These are phyloP conservation scores for Myotis davidii DNA, from an alignment of 2,113 vertebrate species.

Conservation along the genomic window DNA sequence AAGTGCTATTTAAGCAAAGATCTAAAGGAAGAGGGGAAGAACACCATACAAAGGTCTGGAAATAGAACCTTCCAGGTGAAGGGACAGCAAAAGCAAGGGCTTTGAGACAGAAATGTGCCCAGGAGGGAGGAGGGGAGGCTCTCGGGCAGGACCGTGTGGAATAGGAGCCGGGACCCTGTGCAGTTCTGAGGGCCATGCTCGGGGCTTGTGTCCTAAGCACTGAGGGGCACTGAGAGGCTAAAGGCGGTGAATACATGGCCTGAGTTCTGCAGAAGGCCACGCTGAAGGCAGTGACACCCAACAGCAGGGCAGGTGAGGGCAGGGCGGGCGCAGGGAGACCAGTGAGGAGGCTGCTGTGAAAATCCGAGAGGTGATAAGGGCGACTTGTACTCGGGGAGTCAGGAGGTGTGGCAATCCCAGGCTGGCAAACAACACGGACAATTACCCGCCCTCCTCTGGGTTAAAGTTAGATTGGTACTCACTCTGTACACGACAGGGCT, in stretches of 20 bases:
- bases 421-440: neutral
- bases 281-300: neutral
- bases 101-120: accelerated
- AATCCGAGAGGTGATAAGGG: accelerated
- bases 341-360: neutral
- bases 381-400: accelerated
- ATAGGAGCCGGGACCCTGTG: accelerated
- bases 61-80: neutral
- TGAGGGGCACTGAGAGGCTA: neutral
- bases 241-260: accelerated
- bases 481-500: neutral
- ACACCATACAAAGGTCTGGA: neutral
- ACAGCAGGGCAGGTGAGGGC: accelerated
- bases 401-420: neutral
- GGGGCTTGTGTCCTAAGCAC: neutral
- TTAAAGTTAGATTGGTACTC: accelerated
- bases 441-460: neutral
- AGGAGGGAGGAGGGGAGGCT: accelerated
- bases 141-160: neutral
- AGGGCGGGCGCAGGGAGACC: too few relatives aligned
- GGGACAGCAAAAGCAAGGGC: neutral
- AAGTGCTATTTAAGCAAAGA: neutral
- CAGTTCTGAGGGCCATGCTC: too few relatives aligned
- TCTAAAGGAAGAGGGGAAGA: neutral
- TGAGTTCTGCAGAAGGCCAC: neutral